Conservation (phyloP, 2,888 invertebrate genomes). For the Escarpia spicata region DNA sequence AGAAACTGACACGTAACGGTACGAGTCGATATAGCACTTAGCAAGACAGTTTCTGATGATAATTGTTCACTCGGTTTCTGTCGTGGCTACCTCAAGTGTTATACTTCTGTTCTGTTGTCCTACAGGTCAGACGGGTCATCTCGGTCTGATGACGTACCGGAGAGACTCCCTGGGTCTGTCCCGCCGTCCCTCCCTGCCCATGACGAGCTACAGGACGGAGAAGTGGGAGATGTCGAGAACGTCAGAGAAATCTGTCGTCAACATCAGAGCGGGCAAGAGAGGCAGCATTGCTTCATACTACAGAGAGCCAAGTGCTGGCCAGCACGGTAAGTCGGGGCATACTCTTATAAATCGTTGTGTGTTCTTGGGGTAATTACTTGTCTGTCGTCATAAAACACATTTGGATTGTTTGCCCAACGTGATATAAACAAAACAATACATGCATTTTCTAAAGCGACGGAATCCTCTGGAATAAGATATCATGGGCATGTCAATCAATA, state of each 20-base stretch:
- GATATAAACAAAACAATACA: no score
- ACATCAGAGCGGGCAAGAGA: neutral
- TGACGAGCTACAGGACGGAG: conserved; percentile 52
- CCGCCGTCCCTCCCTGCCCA: conserved; percentile 79
- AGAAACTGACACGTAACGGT: no score
- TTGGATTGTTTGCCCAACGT: no score
- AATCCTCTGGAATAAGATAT: no score
- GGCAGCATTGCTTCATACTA: neutral
- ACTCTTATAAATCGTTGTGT: neutral
- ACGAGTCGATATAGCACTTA: no score
- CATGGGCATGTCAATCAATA: no score
- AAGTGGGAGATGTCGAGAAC: conserved; percentile 42
- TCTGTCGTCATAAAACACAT: no score
- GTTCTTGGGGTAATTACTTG: no score
- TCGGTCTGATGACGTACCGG: conserved; percentile 61
- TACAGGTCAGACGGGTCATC: conserved; percentile 18
- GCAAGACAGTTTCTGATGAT: no score
- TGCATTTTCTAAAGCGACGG: no score
- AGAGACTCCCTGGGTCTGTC: conserved; percentile 81
- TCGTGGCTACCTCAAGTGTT: neutral
- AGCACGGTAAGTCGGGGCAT: neutral
- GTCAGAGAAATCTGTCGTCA: conserved; percentile 29
- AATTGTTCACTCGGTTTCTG: neutral
- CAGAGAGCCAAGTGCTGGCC: conserved; percentile 12
- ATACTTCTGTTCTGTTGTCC: neutral